These are phyloP conservation scores for Achlya flavicornis DNA, from an alignment of 2,888 invertebrate species.

Conservation along the genomic window DNA sequence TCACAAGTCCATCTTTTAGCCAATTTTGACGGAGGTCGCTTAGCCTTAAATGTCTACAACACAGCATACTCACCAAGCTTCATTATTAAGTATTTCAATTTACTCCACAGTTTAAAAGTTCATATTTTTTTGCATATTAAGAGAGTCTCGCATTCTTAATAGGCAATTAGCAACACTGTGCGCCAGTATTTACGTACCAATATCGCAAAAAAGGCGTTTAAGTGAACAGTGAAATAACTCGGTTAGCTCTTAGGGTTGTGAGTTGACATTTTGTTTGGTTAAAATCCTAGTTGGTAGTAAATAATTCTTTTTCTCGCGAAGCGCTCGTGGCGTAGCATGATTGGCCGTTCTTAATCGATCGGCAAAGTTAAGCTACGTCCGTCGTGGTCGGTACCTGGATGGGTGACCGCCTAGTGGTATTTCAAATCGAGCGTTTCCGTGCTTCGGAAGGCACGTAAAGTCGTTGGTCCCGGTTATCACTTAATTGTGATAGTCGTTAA, in stretches of 20 bases:
- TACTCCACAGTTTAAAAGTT: slow-evolving; percentile 1
- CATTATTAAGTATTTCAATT: not conserved
- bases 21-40: not conserved
- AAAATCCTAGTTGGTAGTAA: not conserved
- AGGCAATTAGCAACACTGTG: slow-evolving; percentile 13
- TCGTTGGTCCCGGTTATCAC: too few species aligned
- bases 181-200: slow-evolving; percentile 10
- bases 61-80: not conserved
- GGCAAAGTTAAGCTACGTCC: too few species aligned
- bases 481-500: too few species aligned
- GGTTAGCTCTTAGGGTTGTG: not conserved
- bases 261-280: not conserved
- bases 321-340: too few species aligned
- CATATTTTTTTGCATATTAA: slow-evolving; percentile 7
- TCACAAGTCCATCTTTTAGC: too few species aligned
- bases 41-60: not conserved
- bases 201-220: slow-evolving; percentile 12
- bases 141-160: slow-evolving; percentile 8
- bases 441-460: too few species aligned
- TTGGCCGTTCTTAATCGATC: too few species aligned
- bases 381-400: too few species aligned
- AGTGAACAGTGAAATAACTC: slow-evolving; percentile 6
- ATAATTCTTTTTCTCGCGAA: too few species aligned
- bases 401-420: too few species aligned
- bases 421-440: too few species aligned